Base-by-base conservation (phyloP, 2,113 vertebrate genomes). In the Pyxicephalus adspersus region DNA sequence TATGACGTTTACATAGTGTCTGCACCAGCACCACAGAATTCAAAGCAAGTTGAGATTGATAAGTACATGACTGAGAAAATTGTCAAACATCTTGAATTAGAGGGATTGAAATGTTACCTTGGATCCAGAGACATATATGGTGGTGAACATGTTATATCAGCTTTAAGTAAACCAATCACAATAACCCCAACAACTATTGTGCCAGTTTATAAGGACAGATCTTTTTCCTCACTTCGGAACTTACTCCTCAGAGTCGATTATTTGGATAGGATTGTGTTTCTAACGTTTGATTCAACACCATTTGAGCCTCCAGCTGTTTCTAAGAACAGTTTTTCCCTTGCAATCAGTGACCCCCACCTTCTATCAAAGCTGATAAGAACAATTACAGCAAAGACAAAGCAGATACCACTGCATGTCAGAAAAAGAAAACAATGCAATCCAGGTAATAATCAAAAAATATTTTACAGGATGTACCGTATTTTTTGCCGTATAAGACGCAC, bases 1-100 rank as follows among this genome's bases (percentile, higher is more conserved):
- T 86, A 77, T 84, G 66, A 84, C 31, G 18, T 80, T 61, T 86
- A 80, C 54, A 70, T 80, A 20, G 28, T 83, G 29, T 86, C 83
- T 28, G 52, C 65, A 38, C 58, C 70, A 17, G 17, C 26, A 25
- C 78, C 78, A 23, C 38, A 28, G 11, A 86, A 83, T 55, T 1
- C 9, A 2, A 63, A 60, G 15, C 79, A 84, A 55, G 13, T 0
- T 16, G 8, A 34, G 9, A 38, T 80, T 23, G 85, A 84, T 65
- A 34, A 11, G 18, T 51, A 83, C 8, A 73, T 86, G 34, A n/a
- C 50, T 0, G 5, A 79, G 22, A 75, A 83, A 20, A 67, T 82
- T 67, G 74, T 84, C 13, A 57, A 70, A 54, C 76, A 78, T 29
- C 70, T 73, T 31, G 64, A 86, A 18, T 23, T 65, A 0, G 18